Evolutionary conservation across 2,888 invertebrate genomes (phyloP).

Genomic region (Rutpela maculata): DNA sequence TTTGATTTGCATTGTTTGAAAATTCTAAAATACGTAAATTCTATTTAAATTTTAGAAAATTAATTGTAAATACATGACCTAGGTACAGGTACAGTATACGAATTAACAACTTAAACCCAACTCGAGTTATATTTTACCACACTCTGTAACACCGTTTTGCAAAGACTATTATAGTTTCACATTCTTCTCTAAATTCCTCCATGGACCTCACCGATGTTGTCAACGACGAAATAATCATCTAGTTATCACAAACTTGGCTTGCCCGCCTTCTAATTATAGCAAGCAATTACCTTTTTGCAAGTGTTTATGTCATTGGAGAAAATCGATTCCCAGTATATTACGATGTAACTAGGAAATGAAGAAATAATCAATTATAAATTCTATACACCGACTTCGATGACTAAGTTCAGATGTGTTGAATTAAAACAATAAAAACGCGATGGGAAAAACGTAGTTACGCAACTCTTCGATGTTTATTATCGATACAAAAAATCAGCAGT

Average conservation of each 20-base stretch:
- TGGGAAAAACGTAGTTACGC: constrained; percentile 11
- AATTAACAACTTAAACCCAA: too few relatives aligned
- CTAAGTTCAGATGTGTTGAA: constrained; percentile 24
- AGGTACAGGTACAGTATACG: too few relatives aligned
- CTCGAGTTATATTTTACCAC: too few relatives aligned
- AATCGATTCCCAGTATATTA: neutral
- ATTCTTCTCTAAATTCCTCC: neutral
- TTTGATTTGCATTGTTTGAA: too few relatives aligned
- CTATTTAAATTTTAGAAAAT: too few relatives aligned
- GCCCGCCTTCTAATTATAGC: neutral
- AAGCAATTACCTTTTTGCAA: neutral
- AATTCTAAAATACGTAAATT: too few relatives aligned
- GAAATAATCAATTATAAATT: constrained; percentile 22
- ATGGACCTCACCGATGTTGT: neutral
- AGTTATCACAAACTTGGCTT: neutral
- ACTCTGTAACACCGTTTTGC: too few relatives aligned
- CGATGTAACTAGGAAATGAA: constrained; percentile 4
- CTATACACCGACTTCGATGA: constrained; percentile 3
- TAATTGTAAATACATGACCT: too few relatives aligned
- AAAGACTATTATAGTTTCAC: neutral
- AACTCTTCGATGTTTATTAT: neutral
- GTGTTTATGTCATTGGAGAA: neutral
- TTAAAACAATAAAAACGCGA: constrained; percentile 16
- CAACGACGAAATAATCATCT: neutral
- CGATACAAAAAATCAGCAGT: constrained; percentile 3